Conservation (phyloP, 1,140 invertebrate species). For the Dufourea novaeangliae region DNA sequence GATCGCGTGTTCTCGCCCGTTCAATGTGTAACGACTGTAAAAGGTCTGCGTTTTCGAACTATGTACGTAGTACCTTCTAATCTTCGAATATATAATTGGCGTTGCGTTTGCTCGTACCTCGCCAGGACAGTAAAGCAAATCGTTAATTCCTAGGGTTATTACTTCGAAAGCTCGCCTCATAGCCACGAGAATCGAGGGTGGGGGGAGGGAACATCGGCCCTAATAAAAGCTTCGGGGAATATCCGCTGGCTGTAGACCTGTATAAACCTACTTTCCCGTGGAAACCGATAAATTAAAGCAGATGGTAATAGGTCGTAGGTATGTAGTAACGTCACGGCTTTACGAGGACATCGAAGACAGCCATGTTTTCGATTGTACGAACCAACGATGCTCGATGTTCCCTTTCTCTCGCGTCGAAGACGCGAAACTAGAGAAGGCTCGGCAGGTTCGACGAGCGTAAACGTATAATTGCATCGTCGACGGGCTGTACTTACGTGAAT, state of each 20-base stretch:
- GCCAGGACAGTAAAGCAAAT: neutral
- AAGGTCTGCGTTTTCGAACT: too few species aligned
- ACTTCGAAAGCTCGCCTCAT: neutral
- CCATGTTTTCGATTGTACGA: too few species aligned
- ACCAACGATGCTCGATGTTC: too few species aligned
- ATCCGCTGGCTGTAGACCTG: neutral
- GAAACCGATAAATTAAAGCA: conserved; percentile 23
- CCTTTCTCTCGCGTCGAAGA: neutral
- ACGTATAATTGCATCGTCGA: neutral
- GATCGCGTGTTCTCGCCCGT: too few species aligned
- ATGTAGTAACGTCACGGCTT: neutral
- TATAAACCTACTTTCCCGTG: conserved; percentile 47
- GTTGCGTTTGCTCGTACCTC: neutral
- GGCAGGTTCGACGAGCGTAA: neutral
- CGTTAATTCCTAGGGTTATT: neutral
- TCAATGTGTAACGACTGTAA: too few species aligned
- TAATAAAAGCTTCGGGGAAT: conserved; percentile 36
- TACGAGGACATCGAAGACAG: neutral
- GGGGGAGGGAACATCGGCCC: neutral
- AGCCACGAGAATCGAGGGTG: too few species aligned
- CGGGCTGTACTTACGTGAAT: neutral
- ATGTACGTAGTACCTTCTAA: too few species aligned
- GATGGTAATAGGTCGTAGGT: neutral
- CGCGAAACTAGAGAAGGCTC: neutral
- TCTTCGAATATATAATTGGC: too few species aligned